Base-by-base conservation (phyloP, 2,797 vertebrate species). In the Coracias cyanogaster region DNA sequence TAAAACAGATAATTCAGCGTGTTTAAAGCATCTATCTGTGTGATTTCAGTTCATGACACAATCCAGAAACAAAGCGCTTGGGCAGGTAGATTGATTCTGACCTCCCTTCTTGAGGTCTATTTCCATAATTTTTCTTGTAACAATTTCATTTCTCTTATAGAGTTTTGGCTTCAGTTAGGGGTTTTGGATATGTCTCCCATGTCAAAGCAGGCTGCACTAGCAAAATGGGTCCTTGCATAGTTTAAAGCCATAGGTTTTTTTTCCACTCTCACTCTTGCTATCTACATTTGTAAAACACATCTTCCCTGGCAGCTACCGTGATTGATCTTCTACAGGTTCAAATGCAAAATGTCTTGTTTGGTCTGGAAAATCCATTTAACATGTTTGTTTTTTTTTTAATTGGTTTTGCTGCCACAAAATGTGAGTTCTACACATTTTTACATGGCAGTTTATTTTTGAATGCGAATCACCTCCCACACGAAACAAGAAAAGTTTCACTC, bases 341-440 rank as follows among this genome's bases (percentile, higher is more conserved):
- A 55, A 88, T 31, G 35, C 69, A 82, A 78, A 41, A 88, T 55
- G 19, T 35, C 90, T 78, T 2, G 0, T 33, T 70, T 48, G 25
- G 80, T 35, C 66, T 28, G 37, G 41, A 88, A 94, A 95, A 90
- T 35, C 37, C 7, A 12, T 86, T 70, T 58, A 82, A 64, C 26
- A 66, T 61, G 18, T 5, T 60, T 15, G 5, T 25, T 18, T 45
- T n/a, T 51, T 49, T 69, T 71, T 7, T 8, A 61, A 85, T 87
- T 35, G 2, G 76, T 69, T 89, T 69, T 51, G 43, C 64, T 62
- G 26, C 70, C 39, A 70, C 43, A 31, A 93, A 72, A 29, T 28
- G 3, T 11, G 33, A 51, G 3, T 28, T 77, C 79, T 39, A 22
- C 66, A 58, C 43, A 22, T 84, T 93, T 72, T 72, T 61, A 57